A percentile compares a stretch with the other conserved stretches of the same genome.
phyloP scores from a whole-genome alignment of 2,888 invertebrate species.

The Drosophila koepferae region DNA sequence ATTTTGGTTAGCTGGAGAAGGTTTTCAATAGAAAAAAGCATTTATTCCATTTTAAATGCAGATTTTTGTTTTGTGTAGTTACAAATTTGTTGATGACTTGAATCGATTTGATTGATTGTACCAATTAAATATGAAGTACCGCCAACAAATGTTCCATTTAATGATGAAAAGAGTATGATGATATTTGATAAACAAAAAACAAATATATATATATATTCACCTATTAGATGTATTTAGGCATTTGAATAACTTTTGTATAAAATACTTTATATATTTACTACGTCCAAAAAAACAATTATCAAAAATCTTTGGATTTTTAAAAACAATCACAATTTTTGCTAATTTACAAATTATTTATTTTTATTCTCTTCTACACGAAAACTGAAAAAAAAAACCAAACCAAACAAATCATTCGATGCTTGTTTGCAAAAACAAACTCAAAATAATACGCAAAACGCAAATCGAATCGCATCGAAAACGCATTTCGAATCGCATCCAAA shows the following conservation, averaged over 20 bases:
- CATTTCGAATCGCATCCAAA: slow-evolving; percentile 65
- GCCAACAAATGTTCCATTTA: slow-evolving; percentile 74
- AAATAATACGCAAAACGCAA: slow-evolving; percentile 28
- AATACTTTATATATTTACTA: slow-evolving; percentile 26
- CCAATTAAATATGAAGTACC: slow-evolving; percentile 55
- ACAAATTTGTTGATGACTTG: slow-evolving; percentile 45
- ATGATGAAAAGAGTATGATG: slow-evolving; percentile 77
- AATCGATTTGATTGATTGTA: slow-evolving; percentile 42
- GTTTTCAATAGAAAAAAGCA: slow-evolving; percentile 73
- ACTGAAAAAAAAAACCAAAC: slow-evolving; percentile 37
- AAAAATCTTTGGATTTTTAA: slow-evolving; percentile 56
- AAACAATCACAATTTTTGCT: slow-evolving; percentile 67
- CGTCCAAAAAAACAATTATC: slow-evolving; percentile 31
- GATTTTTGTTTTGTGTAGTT: slow-evolving; percentile 58
- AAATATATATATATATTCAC: slow-evolving; percentile 38
- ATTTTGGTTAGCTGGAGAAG: slow-evolving; percentile 39
- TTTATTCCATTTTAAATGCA: slow-evolving; percentile 80
- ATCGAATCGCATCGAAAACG: slow-evolving; percentile 50
- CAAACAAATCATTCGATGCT: slow-evolving; percentile 67
- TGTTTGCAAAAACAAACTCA: slow-evolving; percentile 64
- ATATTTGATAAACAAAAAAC: slow-evolving; percentile 28
- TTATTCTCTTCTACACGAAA: slow-evolving; percentile 83
- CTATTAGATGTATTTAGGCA: slow-evolving; percentile 75
- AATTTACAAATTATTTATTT: slow-evolving; percentile 83
- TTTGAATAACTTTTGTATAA: slow-evolving; percentile 57